Evolutionary conservation across 2,888 invertebrate species (phyloP), one percentile per base, ranked within the genome.

Genomic region (Lymantria dispar): DNA sequence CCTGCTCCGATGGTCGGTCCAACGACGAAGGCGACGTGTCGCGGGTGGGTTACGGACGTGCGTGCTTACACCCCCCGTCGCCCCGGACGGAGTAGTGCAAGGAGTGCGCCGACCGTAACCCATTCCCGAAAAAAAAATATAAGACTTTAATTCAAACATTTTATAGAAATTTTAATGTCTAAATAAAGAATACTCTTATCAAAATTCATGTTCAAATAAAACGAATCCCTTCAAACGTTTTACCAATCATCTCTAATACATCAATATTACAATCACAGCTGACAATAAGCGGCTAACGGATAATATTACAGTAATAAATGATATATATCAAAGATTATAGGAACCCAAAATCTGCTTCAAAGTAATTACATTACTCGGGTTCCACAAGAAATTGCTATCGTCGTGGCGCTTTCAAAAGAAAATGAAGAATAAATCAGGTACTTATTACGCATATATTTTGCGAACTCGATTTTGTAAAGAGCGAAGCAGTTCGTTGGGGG

Each of bases 291-390:
- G 11, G 13, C 36, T 12, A 37, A 14, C 15, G 38, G 41, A 41
- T 46, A 43, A 43, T 47, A 43, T 47, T 43, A 47, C 50, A 39
- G 47, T 39, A 51, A 51, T 47, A 47, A 50, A 51, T 47, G 47
- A 47, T 50, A 41, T 50, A 29, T 46, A 46, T 31, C 43, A 40
- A 30, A 47, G 47, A 46, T 50, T 43, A 50, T 33, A 41, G 30
- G 39, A 47, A 43, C 22, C 46, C 47, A 33, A 47, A 51, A 51
- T 51, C 47, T 43, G 40, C 43, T 50, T 30, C 43, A 15, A n/a
- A 31, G 50, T 43, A 51, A 47, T 51, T 51, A 51, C 47, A 36
- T 40, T 50, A 50, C 40, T 46, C 29, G 43, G 47, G 40, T 43
- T 43, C 43, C 50, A 37, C 31, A 33, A 46, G 43, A 50, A 42